Evolutionary conservation across 2,797 vertebrate genomes (phyloP), one percentile per base, ranked within the genome.

Genomic region (Apogon talboti): DNA sequence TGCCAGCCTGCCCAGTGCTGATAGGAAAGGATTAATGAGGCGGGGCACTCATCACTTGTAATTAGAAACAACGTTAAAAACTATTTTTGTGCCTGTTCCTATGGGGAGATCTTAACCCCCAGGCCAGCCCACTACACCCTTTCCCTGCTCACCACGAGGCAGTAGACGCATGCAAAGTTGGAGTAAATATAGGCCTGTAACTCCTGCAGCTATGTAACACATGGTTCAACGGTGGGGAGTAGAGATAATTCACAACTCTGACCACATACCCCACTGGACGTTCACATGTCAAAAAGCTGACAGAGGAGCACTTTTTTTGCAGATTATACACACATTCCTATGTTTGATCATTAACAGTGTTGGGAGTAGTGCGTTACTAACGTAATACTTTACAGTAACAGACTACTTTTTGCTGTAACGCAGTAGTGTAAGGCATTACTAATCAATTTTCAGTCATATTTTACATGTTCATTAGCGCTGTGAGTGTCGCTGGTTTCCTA

Each of bases 21-120:
- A 96, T 96, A 93, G 95, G 87, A 84, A 78, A 91, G 94, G 94
- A 96, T 96, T 96, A 96, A 96, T 95, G 94, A 94, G 92, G 84
- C 82, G 59, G 92, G 87, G 92, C 93, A 90, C 92, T 96, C 95
- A 94, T 94, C 93, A 68, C 53, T 95, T 89, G 91, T 94, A 97
- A 96, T 96, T 95, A 95, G 95, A 95, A 95, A 94, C 94, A 95
- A 93, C 94, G 74, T 89, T 86, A 85, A 74, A 80, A 93, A 87
- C 94, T 96, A 95, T 96, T 96, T 92, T 89, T 82, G 88, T 90
- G 90, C 89, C 84, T 92, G 92, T 92, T 91, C 94, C 94, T 96
- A 94, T 87, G 92, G 88, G 88, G 91, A 78, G 93, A 93, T 90
- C 92, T 93, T 92, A 83, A 94, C 90, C 74, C 74, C 79, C 78